These are phyloP conservation scores for Cercocebus atys DNA, from an alignment of 2,113 vertebrate species.

Conservation along the genomic window DNA sequence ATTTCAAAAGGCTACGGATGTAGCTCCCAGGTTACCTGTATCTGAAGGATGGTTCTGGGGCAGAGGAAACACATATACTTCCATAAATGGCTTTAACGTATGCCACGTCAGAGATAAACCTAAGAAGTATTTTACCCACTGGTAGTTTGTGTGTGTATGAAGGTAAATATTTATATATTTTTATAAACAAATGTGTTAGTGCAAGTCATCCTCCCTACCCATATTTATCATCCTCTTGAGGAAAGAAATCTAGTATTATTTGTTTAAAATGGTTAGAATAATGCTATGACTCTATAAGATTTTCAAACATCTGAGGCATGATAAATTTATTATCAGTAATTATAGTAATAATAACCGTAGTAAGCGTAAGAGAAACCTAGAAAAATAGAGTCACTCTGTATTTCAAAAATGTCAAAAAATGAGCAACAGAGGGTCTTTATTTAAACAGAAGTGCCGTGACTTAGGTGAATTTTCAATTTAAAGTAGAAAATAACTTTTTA, in stretches of 20 bases:
- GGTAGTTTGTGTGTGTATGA: background rate
- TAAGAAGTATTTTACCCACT: background rate
- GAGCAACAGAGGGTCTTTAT: background rate
- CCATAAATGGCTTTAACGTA: background rate
- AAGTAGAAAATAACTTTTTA: conserved; percentile 7
- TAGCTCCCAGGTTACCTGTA: background rate
- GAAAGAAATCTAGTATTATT: background rate
- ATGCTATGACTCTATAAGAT: background rate
- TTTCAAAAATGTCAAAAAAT: conserved; percentile 21
- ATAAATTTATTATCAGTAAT: conserved; percentile 7
- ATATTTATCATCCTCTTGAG: conserved; percentile 27
- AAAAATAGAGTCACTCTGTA: background rate
- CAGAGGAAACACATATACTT: background rate
- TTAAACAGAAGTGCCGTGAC: background rate
- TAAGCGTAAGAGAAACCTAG: background rate
- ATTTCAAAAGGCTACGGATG: background rate
- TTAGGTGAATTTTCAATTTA: conserved; percentile 1
- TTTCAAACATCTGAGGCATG: background rate
- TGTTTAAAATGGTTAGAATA: conserved; percentile 8
- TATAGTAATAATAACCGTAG: background rate
- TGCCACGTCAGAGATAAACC: background rate
- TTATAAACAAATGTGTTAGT: conserved; percentile 39
- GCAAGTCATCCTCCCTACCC: background rate
- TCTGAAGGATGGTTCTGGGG: background rate
- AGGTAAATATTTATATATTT: conserved; percentile 74